Percentiles rank a stretch among this genome's conserved stretches.
Conservation (phyloP, 2,888 invertebrate genomes). For the Esperia sulphurella region DNA sequence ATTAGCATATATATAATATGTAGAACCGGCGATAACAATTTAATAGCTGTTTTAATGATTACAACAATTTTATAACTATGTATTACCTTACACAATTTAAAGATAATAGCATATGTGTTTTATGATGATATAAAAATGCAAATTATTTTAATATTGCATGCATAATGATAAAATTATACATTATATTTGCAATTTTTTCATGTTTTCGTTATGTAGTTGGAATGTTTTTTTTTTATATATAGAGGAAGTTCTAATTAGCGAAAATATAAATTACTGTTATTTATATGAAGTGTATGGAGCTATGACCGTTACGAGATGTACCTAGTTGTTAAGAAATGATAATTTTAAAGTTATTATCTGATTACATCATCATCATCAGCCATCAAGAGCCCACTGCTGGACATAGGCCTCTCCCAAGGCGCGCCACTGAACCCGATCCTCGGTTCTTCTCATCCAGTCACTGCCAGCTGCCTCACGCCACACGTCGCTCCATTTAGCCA, state of each 20-base stretch:
- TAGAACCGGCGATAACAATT: conserved; percentile 34
- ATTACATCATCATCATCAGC: too few relatives aligned
- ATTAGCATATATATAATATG: conserved; percentile 46
- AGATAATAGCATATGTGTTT: not conserved
- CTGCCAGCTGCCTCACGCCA: too few relatives aligned
- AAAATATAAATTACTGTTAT: conserved; percentile 27
- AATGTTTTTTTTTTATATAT: conserved; percentile 20
- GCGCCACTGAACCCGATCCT: too few relatives aligned
- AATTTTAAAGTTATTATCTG: too few relatives aligned
- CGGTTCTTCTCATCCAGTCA: too few relatives aligned
- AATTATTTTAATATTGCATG: conserved; percentile 13
- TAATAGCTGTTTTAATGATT: conserved; percentile 24
- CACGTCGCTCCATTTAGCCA: too few relatives aligned
- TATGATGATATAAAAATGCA: conserved; percentile 13
- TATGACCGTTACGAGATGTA: conserved; percentile 2
- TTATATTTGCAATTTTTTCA: not conserved
- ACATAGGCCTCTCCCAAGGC: too few relatives aligned
- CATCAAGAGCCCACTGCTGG: too few relatives aligned
- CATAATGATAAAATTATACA: conserved; percentile 6
- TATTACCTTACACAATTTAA: not conserved
- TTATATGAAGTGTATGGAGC: conserved; percentile 23
- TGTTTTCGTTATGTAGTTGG: not conserved
- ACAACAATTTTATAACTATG: not conserved
- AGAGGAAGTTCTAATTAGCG: conserved; percentile 29
- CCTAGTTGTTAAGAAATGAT: not conserved